Evolutionary conservation across 2,888 invertebrate species (phyloP), one percentile per base, ranked within the genome.

Genomic region (Drosophila rubida): DNA sequence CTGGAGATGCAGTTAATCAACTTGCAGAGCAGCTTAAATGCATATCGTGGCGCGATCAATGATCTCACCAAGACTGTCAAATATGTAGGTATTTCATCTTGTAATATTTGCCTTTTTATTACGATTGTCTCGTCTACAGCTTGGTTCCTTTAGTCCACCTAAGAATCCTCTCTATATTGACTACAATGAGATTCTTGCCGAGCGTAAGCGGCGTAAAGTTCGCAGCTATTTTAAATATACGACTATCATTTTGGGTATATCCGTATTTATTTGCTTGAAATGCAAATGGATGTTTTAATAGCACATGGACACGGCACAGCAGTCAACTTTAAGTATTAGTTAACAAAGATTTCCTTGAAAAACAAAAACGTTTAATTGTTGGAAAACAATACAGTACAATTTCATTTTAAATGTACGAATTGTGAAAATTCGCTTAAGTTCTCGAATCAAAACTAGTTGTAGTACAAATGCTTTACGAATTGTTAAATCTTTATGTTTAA

Each of bases 121-220:
- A 49, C 2, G 4, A 23, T 11, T 1, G 7, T 6, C 0, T 13
- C 13, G 13, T 32, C 60, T 60, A 2, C 58, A 92, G 91, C 78
- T 91, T 41, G 79, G 87, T 8, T 84, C 90, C 0, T 91, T 91
- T 58, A 91, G 90, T 64, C 91, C 91, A 11, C 48, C 74, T 2
- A 85, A 78, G 23, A 89, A 87, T 71, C 91, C 91, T 0, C 68
- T 91, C 2, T 87, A 88, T 32, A 91, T 91, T 54, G 90, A 91
- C 64, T 91, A 89, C 53, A 83, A 90, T 39, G 89, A 90, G n/a
- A 80, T 84, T 57, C 35, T 89, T 7, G 81, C 78, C 0, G 90
- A 90, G 60, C 87, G 88, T 5, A 90, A 88, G 62, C 88, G 81
- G 9, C 81, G 69, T 27, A 90, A 87, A 55, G 74, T 90, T 7